Evolutionary conservation across 2,113 vertebrate species (phyloP).

Genomic region (Genyomyrus donnyi): DNA sequence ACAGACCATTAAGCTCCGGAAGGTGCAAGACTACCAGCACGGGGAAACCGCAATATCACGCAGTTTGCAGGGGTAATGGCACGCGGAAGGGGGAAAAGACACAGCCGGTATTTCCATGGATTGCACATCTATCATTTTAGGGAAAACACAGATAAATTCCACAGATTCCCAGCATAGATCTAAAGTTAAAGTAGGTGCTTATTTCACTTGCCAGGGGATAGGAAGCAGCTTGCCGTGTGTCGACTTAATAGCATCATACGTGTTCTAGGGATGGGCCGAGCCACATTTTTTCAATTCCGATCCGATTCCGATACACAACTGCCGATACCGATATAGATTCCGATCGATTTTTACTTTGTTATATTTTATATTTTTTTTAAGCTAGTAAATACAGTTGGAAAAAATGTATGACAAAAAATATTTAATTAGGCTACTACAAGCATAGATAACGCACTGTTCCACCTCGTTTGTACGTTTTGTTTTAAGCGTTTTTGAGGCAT

Average conservation of each 20-base stretch:
- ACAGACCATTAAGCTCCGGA: background rate
- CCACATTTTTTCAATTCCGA: no score
- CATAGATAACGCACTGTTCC: no score
- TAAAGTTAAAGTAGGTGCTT: background rate
- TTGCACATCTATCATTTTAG: background rate
- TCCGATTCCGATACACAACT: no score
- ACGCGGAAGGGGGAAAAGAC: background rate
- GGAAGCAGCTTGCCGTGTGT: background rate
- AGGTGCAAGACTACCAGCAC: background rate
- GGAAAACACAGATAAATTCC: background rate
- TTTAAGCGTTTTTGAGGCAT: no score
- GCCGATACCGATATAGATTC: no score
- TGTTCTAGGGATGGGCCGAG: no score
- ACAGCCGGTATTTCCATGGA: background rate
- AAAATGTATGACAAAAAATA: no score
- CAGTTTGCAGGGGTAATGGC: background rate
- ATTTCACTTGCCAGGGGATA: background rate
- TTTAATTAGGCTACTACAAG: no score
- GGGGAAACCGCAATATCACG: background rate
- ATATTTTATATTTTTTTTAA: no score
- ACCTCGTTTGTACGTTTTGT: no score
- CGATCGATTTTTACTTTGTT: no score
- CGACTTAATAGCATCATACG: background rate
- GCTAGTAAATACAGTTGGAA: no score
- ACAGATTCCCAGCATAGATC: background rate